Evolutionary conservation across 2,888 invertebrate species (phyloP).

Genomic region (Tenodera sinensis): DNA sequence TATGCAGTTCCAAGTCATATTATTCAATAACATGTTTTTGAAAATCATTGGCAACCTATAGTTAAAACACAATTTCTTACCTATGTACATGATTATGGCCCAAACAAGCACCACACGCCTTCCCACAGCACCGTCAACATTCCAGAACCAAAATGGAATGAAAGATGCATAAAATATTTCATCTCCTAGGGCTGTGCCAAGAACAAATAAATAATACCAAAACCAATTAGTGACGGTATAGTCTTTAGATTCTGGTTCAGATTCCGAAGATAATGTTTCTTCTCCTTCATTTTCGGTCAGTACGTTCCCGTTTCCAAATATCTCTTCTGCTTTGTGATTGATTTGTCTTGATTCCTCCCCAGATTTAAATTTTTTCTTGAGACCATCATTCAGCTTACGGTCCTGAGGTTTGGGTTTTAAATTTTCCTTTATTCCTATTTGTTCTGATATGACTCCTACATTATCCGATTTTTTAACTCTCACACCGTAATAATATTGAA

Average conservation of each 20-base stretch:
- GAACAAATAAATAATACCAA: constrained; percentile 79
- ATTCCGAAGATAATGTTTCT: constrained; percentile 46
- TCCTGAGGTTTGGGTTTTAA: background rate
- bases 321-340: background rate
- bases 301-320: constrained; percentile 31
- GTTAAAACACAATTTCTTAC: constrained; percentile 47
- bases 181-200: constrained; percentile 85
- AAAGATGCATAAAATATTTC: constrained; percentile 88
- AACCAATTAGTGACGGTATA: constrained; percentile 65
- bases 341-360: constrained; percentile 41
- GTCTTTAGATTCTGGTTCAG: constrained; percentile 43
- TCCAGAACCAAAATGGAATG: constrained; percentile 94
- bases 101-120: constrained; percentile 78
- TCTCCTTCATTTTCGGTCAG: constrained; percentile 43
- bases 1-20: too few species aligned
- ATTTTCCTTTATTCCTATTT: background rate
- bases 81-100: constrained; percentile 80
- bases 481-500: constrained; percentile 78
- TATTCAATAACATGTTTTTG: background rate
- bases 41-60: background rate
- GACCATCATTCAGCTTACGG: background rate
- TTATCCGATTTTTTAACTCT: constrained; percentile 35
- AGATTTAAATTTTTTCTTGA: background rate
- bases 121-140: constrained; percentile 82
- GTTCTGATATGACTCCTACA: background rate